phyloP scores from a whole-genome alignment of 2,797 vertebrate genomes.

The Urophycis tenuis region DNA sequence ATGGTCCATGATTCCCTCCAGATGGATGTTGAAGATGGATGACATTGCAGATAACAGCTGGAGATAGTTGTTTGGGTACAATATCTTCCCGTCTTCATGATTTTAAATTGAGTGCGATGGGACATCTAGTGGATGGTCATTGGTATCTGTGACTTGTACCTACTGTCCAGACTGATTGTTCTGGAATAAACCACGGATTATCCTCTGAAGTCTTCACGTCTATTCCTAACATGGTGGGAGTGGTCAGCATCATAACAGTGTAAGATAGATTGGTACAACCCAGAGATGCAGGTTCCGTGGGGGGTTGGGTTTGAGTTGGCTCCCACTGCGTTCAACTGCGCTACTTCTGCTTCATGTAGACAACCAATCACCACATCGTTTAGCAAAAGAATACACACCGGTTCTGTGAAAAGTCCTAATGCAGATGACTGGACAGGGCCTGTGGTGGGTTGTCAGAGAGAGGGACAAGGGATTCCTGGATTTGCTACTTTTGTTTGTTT shows the following conservation, averaged over 20 bases:
- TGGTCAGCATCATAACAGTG: background rate
- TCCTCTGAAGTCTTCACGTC: background rate
- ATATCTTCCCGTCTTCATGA: background rate
- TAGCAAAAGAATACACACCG: constrained; percentile 46
- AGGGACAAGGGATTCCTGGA: background rate
- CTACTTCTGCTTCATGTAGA: background rate
- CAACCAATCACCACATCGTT: constrained; percentile 35
- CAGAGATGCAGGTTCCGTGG: background rate
- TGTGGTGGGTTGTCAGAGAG: background rate
- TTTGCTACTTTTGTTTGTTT: background rate
- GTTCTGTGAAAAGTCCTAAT: no score
- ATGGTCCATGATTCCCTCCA: background rate
- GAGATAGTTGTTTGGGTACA: background rate
- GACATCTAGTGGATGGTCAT: background rate
- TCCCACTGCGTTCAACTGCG: background rate
- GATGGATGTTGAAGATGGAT: background rate
- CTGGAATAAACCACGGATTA: background rate
- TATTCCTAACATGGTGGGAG: background rate
- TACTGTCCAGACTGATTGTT: background rate
- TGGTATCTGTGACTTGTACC: background rate
- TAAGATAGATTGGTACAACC: background rate
- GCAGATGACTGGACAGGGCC: background rate
- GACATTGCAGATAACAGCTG: background rate
- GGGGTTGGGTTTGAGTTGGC: no score
- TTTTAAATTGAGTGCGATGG: background rate